Base-by-base conservation (phyloP, 37 sponge, comb jelly and placozoan species). In the Cliona cf. orientalis region DNA sequence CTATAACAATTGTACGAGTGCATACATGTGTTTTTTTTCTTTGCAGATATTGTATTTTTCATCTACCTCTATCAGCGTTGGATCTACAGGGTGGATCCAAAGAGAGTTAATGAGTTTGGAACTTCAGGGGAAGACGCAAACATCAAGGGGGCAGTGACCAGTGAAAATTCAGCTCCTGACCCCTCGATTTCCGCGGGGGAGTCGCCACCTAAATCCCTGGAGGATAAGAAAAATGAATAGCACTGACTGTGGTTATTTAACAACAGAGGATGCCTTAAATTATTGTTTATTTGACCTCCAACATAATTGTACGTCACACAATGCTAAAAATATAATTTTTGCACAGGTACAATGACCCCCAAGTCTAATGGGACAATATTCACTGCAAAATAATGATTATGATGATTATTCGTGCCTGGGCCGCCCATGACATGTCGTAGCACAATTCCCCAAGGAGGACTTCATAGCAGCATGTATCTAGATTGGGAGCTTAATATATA, bases 51-150 rank as follows among this genome's bases (percentile, higher is more conserved):
- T 28, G 91, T 99, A 38, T 99, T 99, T 75, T 92, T 99, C 85
- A 99, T 99, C 38, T 99, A 74, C 67, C 85, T 99, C 57, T 99
- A 99, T 59, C 99, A 99, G 57, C 90, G 99, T 0, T 99, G 95
- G 95, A 96, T 92, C 59, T 99, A 99, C 76, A 82, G 92, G 29
- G 95, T 97, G 66, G 99, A 99, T 62, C 95, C 91, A 22, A 94
- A 91, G 61, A 78, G 99, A 35, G 89, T 94, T 11, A 99, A 99
- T 82, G 99, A 99, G 72, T 99, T 94, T 87, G 99, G 99, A 7
- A 89, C 89, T 7, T 82, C 90, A 71, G 97, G 91, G 42, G 93
- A 96, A 38, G 89, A 90, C 35, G 55, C 25, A 19, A 46, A 31
- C 3, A 19, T 5, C 1, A 9, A 49, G 53, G 53, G 53, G 53